Base-by-base conservation (phyloP, 2,888 invertebrate species). In the Sphaerophoria taeniata region DNA sequence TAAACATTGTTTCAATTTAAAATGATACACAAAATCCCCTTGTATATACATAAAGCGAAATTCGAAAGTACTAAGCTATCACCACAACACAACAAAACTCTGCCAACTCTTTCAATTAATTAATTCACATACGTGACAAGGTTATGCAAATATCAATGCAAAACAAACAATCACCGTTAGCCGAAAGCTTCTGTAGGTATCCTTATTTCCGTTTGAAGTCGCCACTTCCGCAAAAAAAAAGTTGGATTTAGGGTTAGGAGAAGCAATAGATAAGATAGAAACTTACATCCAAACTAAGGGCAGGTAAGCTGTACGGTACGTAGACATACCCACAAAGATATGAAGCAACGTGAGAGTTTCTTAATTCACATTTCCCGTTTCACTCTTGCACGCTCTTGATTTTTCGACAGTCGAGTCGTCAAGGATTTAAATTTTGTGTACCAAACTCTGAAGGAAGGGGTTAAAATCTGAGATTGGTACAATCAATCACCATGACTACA, bases 91-190 rank as follows among this genome's bases (percentile, higher is more conserved):
- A 31, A 39, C 51, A 72, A 69, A 78, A 51, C 69, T 74, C 16
- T 65, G 63, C 61, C 55, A 69, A 63, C 72, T 72, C 83, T 87
- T 86, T 77, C 74, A 83, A 85, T 73, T 87, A 87, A 87, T 87
- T 87, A 87, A 87, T 87, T 87, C 87, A 74, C 74, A 75, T 87
- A 87, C 87, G 87, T 87, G 87, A 87, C 87, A 87, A 80, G 79
- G 83, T 87, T 87, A 83, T 80, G 87, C 87, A 87, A 87, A 85
- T 87, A 77, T 63, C 39, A 83, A 78, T 79, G 70, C 70, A 24
- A 39, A 39, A 39, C 9, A 39, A 7, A 39, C 39, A 39, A 39
- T 2, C 7, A 6, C 12, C 6, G 9, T 9, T 14, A 3, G 4
- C 49, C 34, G 24, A 36, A 16, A 63, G 47, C 34, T 65, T 12